A percentile compares a stretch with the other conserved stretches of the same genome.
These are phyloP conservation scores for Melolontha melolontha DNA, from an alignment of 2,888 invertebrate species.

Conservation along the genomic window DNA sequence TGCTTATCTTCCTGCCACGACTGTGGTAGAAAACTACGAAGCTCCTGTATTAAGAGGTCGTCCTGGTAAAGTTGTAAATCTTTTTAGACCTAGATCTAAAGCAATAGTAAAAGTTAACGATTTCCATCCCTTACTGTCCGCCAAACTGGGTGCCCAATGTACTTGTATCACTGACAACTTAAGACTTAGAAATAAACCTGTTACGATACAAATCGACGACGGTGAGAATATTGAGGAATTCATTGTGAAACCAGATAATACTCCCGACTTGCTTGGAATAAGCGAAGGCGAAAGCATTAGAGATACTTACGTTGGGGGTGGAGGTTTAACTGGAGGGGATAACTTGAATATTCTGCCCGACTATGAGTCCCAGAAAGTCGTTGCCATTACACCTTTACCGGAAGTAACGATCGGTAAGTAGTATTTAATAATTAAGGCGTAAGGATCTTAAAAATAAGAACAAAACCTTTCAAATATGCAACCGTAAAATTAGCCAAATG, in stretches of 20 bases:
- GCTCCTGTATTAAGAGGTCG: constrained; percentile 14
- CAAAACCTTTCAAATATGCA: too few relatives aligned
- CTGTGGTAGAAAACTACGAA: constrained; percentile 40
- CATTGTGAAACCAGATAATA: constrained; percentile 46
- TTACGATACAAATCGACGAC: constrained; percentile 45
- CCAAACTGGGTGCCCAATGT: constrained; percentile 80
- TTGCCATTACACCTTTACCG: constrained; percentile 56
- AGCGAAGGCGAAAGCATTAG: constrained; percentile 18
- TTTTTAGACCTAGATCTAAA: constrained; percentile 67
- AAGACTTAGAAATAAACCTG: constrained; percentile 65
- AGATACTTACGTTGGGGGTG: constrained; percentile 22
- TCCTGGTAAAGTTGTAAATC: constrained; percentile 39
- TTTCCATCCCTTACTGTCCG: constrained; percentile 76
- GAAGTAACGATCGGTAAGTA: constrained; percentile 44
- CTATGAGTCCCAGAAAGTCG: constrained; percentile 55
- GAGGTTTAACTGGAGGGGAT: constrained; percentile 45
- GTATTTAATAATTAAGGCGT: neutral
- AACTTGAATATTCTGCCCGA: constrained; percentile 48
- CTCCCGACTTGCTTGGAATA: constrained; percentile 1
- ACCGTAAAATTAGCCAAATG: too few relatives aligned
- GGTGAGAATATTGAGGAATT: constrained; percentile 48
- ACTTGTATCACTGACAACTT: constrained; percentile 75
- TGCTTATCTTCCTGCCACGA: constrained; percentile 39
- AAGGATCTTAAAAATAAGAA: too few relatives aligned
- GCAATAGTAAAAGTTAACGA: constrained; percentile 78